A percentile compares a stretch with the other conserved stretches of the same genome.
These are phyloP conservation scores for Aspidapion aeneum DNA, from an alignment of 2,888 invertebrate genomes.

Conservation along the genomic window DNA sequence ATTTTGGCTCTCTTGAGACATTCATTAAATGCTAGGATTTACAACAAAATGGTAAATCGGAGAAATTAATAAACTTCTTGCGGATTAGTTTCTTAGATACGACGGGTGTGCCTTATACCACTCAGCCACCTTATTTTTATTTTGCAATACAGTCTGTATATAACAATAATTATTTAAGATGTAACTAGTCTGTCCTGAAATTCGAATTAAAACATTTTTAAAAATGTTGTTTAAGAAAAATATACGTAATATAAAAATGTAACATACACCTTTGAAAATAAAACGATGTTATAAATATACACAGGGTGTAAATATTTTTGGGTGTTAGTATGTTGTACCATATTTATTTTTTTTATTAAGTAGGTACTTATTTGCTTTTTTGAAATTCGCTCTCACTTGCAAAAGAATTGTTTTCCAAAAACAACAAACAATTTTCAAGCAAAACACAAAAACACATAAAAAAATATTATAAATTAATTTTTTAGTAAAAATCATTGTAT, in stretches of 20 bases:
- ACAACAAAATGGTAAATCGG: too few relatives aligned
- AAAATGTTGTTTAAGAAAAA: not conserved
- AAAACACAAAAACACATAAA: too few relatives aligned
- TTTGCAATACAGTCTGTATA: not conserved
- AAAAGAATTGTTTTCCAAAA: too few relatives aligned
- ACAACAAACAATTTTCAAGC: too few relatives aligned
- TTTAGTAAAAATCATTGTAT: too few relatives aligned
- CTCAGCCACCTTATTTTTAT: too few relatives aligned
- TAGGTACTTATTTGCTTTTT: too few relatives aligned
- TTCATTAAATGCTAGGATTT: not conserved
- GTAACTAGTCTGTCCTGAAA: not conserved
- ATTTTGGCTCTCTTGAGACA: not conserved
- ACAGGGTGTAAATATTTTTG: conserved; percentile 10
- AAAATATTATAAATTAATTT: too few relatives aligned
- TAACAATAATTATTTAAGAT: not conserved
- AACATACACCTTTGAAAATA: not conserved
- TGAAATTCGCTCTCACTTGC: too few relatives aligned
- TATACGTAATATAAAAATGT: not conserved
- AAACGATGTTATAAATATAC: conserved; percentile 18
- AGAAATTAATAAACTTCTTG: too few relatives aligned
- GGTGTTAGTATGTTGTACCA: conserved; percentile 20
- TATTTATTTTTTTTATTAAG: conserved; percentile 18
- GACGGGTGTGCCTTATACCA: too few relatives aligned
- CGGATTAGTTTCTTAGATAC: too few relatives aligned
- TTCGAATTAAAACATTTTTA: not conserved